These are phyloP conservation scores for Mus spretus DNA, from an alignment of 2,797 vertebrate species.

Conservation along the genomic window DNA sequence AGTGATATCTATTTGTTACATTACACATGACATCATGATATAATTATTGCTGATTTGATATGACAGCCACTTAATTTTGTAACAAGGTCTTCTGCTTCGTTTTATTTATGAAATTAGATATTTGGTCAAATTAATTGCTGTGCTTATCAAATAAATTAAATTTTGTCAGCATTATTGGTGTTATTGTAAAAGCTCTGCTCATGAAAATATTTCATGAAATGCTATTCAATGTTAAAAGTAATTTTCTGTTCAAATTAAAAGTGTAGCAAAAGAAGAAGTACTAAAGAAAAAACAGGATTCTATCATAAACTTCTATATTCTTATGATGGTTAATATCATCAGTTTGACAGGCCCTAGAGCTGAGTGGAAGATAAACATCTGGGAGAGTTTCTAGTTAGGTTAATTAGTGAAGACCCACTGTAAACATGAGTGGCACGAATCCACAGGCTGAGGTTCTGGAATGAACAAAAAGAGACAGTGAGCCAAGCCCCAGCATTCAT, in stretches of 20 bases:
- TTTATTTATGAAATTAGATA: background rate
- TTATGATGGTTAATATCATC: background rate
- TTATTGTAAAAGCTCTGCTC: background rate
- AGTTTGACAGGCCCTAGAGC: background rate
- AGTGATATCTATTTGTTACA: background rate
- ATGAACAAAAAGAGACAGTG: background rate
- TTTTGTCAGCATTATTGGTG: background rate
- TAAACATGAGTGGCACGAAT: background rate
- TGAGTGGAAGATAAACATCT: background rate
- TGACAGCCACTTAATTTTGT: background rate
- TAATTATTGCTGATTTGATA: background rate
- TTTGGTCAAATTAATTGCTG: background rate
- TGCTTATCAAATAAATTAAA: slow-evolving; percentile 9
- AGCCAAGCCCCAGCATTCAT: background rate
- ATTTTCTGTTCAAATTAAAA: background rate
- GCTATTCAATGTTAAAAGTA: slow-evolving; percentile 30
- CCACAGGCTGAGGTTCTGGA: too few relatives aligned
- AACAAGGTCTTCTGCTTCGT: background rate
- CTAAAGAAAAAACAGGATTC: background rate
- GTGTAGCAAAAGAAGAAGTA: background rate
- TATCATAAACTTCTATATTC: background rate
- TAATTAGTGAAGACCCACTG: background rate
- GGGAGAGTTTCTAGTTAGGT: background rate
- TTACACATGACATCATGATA: background rate
- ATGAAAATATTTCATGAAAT: background rate